Conservation (phyloP, 2,888 invertebrate genomes). For the Lithophane socia region DNA sequence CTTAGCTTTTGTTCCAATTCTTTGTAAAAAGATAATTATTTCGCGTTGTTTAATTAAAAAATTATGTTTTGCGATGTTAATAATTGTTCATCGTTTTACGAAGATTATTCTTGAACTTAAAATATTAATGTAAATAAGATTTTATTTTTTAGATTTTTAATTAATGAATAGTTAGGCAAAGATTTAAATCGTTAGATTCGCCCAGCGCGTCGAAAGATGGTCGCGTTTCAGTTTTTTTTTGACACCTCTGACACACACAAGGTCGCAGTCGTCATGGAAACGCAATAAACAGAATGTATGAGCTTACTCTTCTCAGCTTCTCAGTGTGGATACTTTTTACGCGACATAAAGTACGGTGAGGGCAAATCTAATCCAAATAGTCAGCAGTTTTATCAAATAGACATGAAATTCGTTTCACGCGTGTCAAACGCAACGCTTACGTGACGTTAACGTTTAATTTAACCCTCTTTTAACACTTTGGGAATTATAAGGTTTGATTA, state of each 20-base stretch:
- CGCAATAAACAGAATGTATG: no score
- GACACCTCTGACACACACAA: no score
- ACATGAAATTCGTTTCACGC: background rate
- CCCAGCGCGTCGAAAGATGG: no score
- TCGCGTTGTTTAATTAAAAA: background rate
- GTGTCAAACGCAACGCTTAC: background rate
- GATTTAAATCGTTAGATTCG: no score
- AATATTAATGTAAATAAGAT: background rate
- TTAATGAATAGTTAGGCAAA: background rate
- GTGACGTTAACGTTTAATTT: conserved; percentile 1
- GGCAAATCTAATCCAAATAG: background rate
- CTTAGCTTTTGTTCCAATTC: conserved; percentile 25
- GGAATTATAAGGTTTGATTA: conserved; percentile 9
- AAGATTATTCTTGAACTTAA: background rate
- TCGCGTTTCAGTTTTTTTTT: no score
- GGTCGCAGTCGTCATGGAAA: no score
- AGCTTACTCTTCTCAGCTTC: no score
- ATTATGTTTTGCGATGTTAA: background rate
- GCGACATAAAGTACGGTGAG: no score
- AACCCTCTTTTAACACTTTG: background rate
- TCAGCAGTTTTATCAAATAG: background rate
- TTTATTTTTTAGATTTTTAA: background rate
- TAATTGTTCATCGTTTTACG: background rate
- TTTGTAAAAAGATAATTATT: background rate
- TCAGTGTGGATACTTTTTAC: no score